A percentile compares a stretch with the other conserved stretches of the same genome.
phyloP scores from a whole-genome alignment of 1,140 invertebrate species.

The Psilanteris sp. region DNA sequence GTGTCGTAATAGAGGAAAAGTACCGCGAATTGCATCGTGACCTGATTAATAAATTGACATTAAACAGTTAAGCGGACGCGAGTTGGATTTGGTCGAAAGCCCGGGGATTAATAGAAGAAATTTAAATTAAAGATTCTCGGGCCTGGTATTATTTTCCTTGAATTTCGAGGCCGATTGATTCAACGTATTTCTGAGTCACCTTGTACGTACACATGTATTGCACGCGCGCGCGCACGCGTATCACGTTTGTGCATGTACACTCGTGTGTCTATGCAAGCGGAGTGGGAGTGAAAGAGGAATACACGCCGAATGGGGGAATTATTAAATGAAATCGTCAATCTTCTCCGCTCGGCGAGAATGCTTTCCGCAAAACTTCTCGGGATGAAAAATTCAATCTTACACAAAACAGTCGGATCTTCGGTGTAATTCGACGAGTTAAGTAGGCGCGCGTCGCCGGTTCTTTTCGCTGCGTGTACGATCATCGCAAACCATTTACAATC shows the following conservation, averaged over 20 bases:
- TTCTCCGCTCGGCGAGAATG: constrained; percentile 39
- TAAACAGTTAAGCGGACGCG: constrained; percentile 28
- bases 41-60: constrained; percentile 33
- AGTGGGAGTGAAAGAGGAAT: constrained; percentile 35
- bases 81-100: constrained; percentile 17
- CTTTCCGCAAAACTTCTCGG: constrained; percentile 35
- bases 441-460: too few species aligned
- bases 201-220: constrained; percentile 46
- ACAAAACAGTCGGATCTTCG: constrained; percentile 24
- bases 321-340: constrained; percentile 69
- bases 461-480: too few species aligned
- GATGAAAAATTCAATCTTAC: constrained; percentile 42
- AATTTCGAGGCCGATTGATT: constrained; percentile 58
- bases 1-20: constrained; percentile 24
- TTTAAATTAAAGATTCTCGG: constrained; percentile 43
- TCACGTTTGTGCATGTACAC: constrained; percentile 4
- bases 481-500: too few species aligned
- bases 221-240: constrained; percentile 10
- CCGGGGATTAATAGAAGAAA: constrained; percentile 18
- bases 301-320: constrained; percentile 60
- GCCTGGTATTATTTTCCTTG: constrained; percentile 62
- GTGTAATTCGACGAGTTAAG: too few species aligned
- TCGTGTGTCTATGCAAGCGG: constrained; percentile 7
- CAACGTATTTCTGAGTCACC: constrained; percentile 56
- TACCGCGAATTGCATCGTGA: constrained; percentile 18